Conservation (phyloP, 2,113 vertebrate genomes). For the Porphyrio hochstetteri region DNA sequence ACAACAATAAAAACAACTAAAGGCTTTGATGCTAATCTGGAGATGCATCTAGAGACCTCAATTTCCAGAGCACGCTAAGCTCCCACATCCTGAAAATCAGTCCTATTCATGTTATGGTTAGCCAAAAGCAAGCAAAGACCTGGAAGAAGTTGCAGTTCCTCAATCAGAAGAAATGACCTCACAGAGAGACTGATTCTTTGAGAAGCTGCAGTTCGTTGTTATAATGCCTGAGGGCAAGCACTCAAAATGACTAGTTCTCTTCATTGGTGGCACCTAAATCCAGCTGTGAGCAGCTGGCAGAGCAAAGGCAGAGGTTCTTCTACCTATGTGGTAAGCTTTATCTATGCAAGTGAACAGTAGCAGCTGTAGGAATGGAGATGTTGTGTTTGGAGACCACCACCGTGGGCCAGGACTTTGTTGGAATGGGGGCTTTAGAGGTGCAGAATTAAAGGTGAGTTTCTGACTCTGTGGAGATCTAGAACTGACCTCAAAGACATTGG, state of each 20-base stretch:
- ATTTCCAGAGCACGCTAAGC: background rate
- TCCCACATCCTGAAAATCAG: background rate
- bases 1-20: fast-evolving
- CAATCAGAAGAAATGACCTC: fast-evolving
- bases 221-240: background rate
- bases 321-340: fast-evolving
- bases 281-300: background rate
- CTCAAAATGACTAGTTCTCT: background rate
- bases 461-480: background rate
- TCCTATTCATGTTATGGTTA: background rate
- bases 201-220: background rate
- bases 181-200: fast-evolving
- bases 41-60: background rate
- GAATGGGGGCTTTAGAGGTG: fast-evolving
- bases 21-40: fast-evolving
- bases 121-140: background rate
- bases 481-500: background rate
- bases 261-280: background rate
- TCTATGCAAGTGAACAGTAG: fast-evolving
- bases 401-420: background rate
- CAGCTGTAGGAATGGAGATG: background rate
- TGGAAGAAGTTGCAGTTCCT: background rate
- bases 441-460: background rate
- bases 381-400: background rate
- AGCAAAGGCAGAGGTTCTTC: background rate